A percentile compares a stretch with the other conserved stretches of the same genome.
Evolutionary conservation across 2,113 vertebrate species (phyloP).

Genomic region (Odontesthes bonariensis): DNA sequence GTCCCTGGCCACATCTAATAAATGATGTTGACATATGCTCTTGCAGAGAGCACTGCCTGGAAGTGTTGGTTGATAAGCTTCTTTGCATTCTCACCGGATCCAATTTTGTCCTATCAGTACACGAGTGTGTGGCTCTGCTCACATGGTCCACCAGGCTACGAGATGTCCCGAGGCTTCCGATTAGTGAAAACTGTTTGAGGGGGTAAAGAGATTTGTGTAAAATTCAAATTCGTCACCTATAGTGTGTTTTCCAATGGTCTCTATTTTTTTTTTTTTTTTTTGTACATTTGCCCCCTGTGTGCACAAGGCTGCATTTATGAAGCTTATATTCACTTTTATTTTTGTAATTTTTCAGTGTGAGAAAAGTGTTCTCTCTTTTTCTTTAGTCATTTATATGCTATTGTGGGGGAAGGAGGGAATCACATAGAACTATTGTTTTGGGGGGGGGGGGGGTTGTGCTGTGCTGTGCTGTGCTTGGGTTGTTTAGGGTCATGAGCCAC

Average conservation of each 20-base stretch:
- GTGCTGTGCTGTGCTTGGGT: conserved; percentile 17
- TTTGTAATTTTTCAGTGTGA: neutral
- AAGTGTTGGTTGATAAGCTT: conserved; percentile 86
- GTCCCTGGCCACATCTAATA: conserved; percentile 87
- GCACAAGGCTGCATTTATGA: conserved; percentile 15
- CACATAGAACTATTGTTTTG: conserved; percentile 29
- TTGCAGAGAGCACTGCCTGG: conserved; percentile 83
- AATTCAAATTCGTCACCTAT: conserved; percentile 74
- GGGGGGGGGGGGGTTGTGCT: conserved; percentile 5
- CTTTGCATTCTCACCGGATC: conserved; percentile 87
- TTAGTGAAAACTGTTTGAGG: conserved; percentile 76
- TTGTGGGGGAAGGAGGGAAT: neutral
- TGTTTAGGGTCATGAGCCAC: conserved; percentile 43
- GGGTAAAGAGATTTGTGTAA: conserved; percentile 57
- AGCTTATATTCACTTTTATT: conserved; percentile 3
- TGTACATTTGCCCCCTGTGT: conserved; percentile 1
- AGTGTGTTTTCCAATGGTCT: conserved; percentile 37
- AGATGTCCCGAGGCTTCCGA: conserved; percentile 82
- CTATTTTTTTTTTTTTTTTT: conserved; percentile 7
- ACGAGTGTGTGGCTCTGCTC: conserved; percentile 79
- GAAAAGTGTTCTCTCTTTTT: too few relatives aligned
- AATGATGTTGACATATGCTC: conserved; percentile 90
- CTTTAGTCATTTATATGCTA: neutral
- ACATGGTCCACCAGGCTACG: conserved; percentile 78
- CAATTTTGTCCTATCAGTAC: conserved; percentile 87